A percentile compares a stretch with the other conserved stretches of the same genome.
These are phyloP conservation scores for Caranx ignobilis DNA, from an alignment of 2,113 vertebrate genomes.

Conservation along the genomic window DNA sequence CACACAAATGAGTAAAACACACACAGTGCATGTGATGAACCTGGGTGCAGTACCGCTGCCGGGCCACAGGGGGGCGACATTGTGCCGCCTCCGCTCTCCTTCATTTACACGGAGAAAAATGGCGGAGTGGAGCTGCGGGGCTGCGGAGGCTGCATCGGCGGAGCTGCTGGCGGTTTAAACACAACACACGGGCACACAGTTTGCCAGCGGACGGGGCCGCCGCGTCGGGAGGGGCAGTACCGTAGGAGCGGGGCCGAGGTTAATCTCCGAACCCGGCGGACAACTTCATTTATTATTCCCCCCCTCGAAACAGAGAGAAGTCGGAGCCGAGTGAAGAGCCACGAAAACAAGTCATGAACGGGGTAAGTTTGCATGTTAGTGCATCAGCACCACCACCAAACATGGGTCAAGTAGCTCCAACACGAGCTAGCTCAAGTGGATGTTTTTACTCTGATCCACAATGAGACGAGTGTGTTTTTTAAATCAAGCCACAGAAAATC, in stretches of 20 bases:
- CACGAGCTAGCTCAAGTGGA: background rate
- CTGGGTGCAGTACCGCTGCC: background rate
- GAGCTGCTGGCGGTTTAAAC: constrained; percentile 59
- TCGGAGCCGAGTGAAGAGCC: constrained; percentile 28
- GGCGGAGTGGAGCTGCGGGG: constrained; percentile 84
- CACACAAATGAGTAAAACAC: too few species aligned
- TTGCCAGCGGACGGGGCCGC: constrained; percentile 9
- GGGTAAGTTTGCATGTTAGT: constrained; percentile 83
- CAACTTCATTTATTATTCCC: background rate
- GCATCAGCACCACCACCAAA: constrained; percentile 10
- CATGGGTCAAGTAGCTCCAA: background rate
- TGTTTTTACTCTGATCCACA: background rate
- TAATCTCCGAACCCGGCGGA: background rate
- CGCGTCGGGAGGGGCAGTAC: constrained; percentile 9
- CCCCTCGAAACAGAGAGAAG: background rate
- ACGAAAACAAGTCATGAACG: constrained; percentile 86
- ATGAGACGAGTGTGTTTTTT: background rate
- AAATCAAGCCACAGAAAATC: too few species aligned
- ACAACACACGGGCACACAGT: constrained; percentile 21
- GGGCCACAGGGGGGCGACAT: constrained; percentile 54
- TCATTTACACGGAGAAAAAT: constrained; percentile 80
- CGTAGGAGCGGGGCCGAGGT: constrained; percentile 1
- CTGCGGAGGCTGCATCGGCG: constrained; percentile 68
- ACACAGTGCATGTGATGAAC: too few species aligned
- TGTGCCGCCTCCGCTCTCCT: background rate